Evolutionary conservation across 2,113 vertebrate species (phyloP).

Genomic region (Ageneiosus marmoratus): DNA sequence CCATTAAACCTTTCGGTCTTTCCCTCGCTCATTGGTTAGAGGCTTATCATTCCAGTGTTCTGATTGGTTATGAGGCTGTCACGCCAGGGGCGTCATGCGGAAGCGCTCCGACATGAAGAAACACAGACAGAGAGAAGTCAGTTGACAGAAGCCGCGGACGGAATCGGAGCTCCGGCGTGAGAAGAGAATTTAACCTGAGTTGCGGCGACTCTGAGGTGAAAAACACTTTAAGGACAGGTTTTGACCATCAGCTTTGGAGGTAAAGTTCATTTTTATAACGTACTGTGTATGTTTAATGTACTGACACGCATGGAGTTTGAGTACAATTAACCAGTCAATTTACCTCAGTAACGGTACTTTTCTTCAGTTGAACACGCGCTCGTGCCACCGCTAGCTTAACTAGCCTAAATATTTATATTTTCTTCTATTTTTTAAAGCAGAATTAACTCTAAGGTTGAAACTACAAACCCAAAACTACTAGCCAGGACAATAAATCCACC

Average conservation of each 20-base stretch:
- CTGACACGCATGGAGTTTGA: background rate
- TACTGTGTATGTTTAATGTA: background rate
- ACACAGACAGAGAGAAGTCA: slow-evolving; percentile 49
- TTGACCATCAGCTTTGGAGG: background rate
- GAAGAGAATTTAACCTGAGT: background rate
- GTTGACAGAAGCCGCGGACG: background rate
- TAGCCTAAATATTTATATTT: background rate
- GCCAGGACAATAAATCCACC: background rate
- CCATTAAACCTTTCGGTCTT: slow-evolving; percentile 46
- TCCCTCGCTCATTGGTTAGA: slow-evolving; percentile 43
- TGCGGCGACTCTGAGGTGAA: slow-evolving; percentile 44
- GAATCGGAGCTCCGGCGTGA: background rate
- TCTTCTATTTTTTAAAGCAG: background rate
- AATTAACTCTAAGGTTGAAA: background rate
- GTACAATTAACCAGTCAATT: background rate
- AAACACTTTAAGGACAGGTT: slow-evolving; percentile 33
- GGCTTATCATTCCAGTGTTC: background rate
- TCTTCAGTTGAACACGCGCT: slow-evolving; percentile 1
- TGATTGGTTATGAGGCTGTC: slow-evolving; percentile 67
- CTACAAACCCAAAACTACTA: background rate
- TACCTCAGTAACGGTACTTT: background rate
- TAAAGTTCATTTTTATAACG: background rate
- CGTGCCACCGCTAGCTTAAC: background rate
- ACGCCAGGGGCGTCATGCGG: slow-evolving; percentile 67
- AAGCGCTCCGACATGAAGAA: slow-evolving; percentile 46